phyloP scores from a whole-genome alignment of 30 jellyfish, hydroid and myxozoan genomes.

The Turritopsis rubra region DNA sequence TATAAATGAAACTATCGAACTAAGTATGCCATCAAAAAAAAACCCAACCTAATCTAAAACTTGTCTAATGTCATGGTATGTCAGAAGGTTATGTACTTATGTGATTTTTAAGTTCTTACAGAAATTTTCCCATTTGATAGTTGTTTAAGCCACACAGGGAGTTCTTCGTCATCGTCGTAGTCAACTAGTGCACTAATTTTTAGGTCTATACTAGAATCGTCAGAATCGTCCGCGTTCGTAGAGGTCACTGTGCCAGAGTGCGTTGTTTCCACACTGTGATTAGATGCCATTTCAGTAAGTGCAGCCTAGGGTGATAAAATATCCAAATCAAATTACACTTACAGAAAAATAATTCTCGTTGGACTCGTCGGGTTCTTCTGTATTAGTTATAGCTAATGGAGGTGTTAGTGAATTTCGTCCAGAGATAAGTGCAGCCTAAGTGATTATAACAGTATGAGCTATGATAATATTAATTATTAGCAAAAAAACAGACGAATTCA shows the following conservation, averaged over 20 bases:
- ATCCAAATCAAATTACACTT: background rate
- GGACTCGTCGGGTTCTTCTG: background rate
- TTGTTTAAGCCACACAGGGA: constrained; percentile 35
- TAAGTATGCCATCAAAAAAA: too few relatives aligned
- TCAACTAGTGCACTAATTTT: constrained; percentile 16
- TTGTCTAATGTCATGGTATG: too few relatives aligned
- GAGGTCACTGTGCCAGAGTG: background rate
- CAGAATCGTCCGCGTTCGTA: constrained; percentile 5
- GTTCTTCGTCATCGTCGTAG: constrained; percentile 31
- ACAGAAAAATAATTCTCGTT: background rate
- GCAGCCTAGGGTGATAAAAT: background rate
- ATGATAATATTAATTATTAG: background rate
- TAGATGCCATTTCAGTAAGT: background rate
- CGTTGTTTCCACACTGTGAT: background rate
- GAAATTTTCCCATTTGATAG: constrained; percentile 12
- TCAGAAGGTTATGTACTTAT: background rate
- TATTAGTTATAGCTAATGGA: background rate
- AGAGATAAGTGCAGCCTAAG: background rate
- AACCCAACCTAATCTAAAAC: too few relatives aligned
- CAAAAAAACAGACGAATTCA: background rate
- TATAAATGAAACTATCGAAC: too few relatives aligned
- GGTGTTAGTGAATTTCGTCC: background rate
- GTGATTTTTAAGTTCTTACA: background rate
- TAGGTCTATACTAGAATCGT: constrained; percentile 11
- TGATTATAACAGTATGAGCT: background rate